Evolutionary conservation across 2,888 invertebrate species (phyloP).

Genomic region (Teleiodes luculella): DNA sequence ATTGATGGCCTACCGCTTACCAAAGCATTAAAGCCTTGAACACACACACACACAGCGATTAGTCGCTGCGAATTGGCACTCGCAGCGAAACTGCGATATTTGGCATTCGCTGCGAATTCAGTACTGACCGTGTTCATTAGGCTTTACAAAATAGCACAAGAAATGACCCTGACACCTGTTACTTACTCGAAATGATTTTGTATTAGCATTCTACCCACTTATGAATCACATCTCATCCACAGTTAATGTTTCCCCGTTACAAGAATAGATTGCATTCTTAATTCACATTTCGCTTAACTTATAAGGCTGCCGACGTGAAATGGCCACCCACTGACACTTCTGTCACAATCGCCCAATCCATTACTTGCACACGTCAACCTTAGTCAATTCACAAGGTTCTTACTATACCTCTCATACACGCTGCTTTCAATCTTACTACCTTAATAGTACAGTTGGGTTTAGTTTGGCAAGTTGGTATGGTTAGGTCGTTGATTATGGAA

Average conservation of each 20-base stretch:
- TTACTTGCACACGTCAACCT: constrained; percentile 50
- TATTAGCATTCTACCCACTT: background rate
- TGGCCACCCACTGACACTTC: constrained; percentile 59
- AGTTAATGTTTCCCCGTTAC: background rate
- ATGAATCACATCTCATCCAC: constrained; percentile 2
- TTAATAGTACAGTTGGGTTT: background rate
- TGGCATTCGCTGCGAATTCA: too few relatives aligned
- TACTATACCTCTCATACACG: constrained; percentile 12
- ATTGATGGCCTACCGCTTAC: too few relatives aligned
- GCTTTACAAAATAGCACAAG: too few relatives aligned
- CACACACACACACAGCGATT: too few relatives aligned
- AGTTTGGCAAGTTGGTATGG: background rate
- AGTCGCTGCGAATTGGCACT: too few relatives aligned
- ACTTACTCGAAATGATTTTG: too few relatives aligned
- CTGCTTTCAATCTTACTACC: background rate
- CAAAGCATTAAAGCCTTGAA: too few relatives aligned
- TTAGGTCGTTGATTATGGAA: background rate
- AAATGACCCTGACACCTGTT: too few relatives aligned
- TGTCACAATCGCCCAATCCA: constrained; percentile 59
- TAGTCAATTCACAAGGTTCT: constrained; percentile 27
- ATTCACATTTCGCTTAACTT: constrained; percentile 37
- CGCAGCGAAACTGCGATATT: too few relatives aligned
- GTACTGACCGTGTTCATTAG: too few relatives aligned
- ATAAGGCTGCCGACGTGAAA: constrained; percentile 53
- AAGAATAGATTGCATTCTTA: constrained; percentile 28